These are phyloP conservation scores for Drosophila ficusphila DNA, from an alignment of 1,140 invertebrate species.

Conservation along the genomic window DNA sequence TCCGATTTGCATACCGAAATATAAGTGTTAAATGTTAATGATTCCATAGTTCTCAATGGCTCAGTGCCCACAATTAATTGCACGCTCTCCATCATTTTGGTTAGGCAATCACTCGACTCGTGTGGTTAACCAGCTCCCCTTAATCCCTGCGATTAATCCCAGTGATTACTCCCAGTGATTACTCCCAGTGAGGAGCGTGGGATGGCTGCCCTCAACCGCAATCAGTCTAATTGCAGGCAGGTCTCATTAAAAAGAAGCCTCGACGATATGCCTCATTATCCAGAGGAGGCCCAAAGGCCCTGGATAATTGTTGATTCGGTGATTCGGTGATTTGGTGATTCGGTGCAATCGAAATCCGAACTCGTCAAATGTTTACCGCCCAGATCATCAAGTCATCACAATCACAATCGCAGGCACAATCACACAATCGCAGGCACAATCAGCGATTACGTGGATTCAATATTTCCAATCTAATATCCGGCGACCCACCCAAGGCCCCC, in stretches of 20 bases:
- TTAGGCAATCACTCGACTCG: not conserved
- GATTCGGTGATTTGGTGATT: conserved; percentile 42
- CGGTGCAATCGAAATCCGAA: conserved; percentile 39
- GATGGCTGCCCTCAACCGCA: conserved; percentile 29
- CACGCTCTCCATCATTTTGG: too few relatives aligned
- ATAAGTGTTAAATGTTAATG: too few relatives aligned
- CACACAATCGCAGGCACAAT: too few relatives aligned
- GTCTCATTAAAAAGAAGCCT: conserved; percentile 51
- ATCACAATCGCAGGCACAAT: conserved; percentile 4
- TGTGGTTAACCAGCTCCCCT: not conserved
- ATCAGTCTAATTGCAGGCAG: conserved; percentile 53
- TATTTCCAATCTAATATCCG: conserved; percentile 72
- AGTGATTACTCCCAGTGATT: not conserved
- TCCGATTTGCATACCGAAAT: too few relatives aligned
- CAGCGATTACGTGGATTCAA: conserved; percentile 57
- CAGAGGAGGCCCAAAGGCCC: not conserved
- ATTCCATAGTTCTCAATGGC: too few relatives aligned
- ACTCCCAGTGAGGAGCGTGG: not conserved
- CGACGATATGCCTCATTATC: conserved; percentile 38
- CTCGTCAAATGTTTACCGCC: conserved; percentile 51
- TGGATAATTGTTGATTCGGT: conserved; percentile 37
- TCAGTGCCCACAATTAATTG: too few relatives aligned
- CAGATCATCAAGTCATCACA: conserved; percentile 40
- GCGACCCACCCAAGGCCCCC: conserved; percentile 2
- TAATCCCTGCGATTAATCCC: too few relatives aligned